phyloP scores from a whole-genome alignment of 2,113 vertebrate genomes.

The Muscicapa adusta region DNA sequence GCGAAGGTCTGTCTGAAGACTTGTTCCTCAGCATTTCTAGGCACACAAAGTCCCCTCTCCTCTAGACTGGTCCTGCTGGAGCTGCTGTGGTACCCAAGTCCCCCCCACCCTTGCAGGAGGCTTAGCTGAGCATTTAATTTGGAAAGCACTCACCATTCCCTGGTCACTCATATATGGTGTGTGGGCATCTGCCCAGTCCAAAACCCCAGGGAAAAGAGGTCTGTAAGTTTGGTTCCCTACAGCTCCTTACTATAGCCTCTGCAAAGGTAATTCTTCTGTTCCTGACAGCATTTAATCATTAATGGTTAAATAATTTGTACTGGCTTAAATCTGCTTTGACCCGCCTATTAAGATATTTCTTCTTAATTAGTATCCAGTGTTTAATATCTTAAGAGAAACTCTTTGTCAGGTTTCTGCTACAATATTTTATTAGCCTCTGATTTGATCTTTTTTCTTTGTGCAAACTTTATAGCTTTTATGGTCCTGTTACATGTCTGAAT shows the following conservation, averaged over 20 bases:
- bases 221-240: not conserved
- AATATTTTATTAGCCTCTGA: not conserved
- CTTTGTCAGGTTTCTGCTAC: not conserved
- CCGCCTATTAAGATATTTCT: not conserved
- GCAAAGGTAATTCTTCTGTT: not conserved
- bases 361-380: not conserved
- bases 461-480: not conserved
- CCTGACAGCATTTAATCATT: not conserved
- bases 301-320: not conserved
- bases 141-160: not conserved
- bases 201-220: not conserved
- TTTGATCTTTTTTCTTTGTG: not conserved
- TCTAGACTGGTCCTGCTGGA: not conserved
- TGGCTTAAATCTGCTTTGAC: not conserved
- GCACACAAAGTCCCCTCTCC: not conserved
- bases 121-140: not conserved
- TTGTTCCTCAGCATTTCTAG: not conserved
- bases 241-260: not conserved
- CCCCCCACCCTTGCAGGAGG: not conserved
- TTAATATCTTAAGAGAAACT: not conserved
- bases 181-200: not conserved
- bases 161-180: accelerated
- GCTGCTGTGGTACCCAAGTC: not conserved
- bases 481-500: not conserved
- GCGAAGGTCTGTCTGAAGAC: not conserved